Base-by-base conservation (phyloP, 2,113 vertebrate genomes). In the Rutilus rutilus region DNA sequence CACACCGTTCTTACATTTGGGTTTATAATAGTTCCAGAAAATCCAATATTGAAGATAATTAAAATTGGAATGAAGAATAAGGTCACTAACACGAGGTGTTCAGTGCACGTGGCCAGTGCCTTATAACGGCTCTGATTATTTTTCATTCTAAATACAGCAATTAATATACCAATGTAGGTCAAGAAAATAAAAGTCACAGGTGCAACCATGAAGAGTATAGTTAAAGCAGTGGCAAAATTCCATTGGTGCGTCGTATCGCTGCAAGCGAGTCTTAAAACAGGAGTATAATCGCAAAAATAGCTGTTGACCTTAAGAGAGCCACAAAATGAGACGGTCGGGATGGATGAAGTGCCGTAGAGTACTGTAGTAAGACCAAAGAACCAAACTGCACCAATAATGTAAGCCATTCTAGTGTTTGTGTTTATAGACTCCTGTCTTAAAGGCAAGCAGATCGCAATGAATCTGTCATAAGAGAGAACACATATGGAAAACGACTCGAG, bases 251-350 rank as follows among this genome's bases (percentile, higher is more conserved):
- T 57, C 64, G 87, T 73, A 78, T 94, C 89, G 11, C 91, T 94
- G 75, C 94, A 95, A 19, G 94, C 89, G 0, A 94, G 90, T 83
- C 92, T 86, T 45, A 93, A 94, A 83, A 93, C 91, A 15, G 93
- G 93, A 0, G 92, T 89, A 52, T 91, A 94, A 78, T 94, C 93
- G 85, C 94, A 94, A 88, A 95, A 95, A 84, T 94, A 94, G 27
- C 94, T 95, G 77, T 90, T 90, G 82, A 94, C 92, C 6, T 5
- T 69, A 0, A 93, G 79, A 4, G 93, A 94, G 2, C 65, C 89
- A 65, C 93, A 95, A 47, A 94, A 95, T 17, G 92, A 92, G 60
- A 95, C 77, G n/a, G 17, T 67, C 1, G 88, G 91, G 78, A 94
- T 92, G 69, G 90, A 86, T 57, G 14, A 5, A 30, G n/a, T 83